phyloP scores from a whole-genome alignment of 2,888 invertebrate species.

The Phymatocera aterrima region DNA sequence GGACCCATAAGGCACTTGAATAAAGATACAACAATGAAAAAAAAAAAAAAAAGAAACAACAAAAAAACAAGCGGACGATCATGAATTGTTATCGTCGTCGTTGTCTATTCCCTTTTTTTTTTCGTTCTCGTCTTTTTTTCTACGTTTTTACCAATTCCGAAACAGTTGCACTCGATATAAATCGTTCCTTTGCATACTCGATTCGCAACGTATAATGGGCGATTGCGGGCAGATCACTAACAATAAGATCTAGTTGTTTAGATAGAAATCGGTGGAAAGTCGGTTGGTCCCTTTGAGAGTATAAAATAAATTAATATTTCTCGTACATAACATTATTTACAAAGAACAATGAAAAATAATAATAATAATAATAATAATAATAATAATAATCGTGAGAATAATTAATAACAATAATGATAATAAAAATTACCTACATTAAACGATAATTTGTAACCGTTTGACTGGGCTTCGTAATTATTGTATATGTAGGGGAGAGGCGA shows the following conservation, averaged over 20 bases:
- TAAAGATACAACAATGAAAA: slow-evolving; percentile 47
- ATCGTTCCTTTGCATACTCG: slow-evolving; percentile 38
- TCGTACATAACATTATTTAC: slow-evolving; percentile 63
- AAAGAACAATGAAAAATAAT: slow-evolving; percentile 18
- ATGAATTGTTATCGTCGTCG: slow-evolving; percentile 17
- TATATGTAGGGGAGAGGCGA: too few relatives aligned
- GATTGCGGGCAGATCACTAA: slow-evolving; percentile 72
- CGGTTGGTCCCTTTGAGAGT: slow-evolving; percentile 72
- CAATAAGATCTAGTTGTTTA: slow-evolving; percentile 63
- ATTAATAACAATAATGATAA: neutral
- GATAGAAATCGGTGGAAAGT: slow-evolving; percentile 74
- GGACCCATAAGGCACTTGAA: slow-evolving; percentile 72
- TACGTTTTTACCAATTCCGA: slow-evolving; percentile 27
- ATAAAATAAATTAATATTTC: slow-evolving; percentile 72
- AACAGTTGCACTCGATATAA: slow-evolving; percentile 43
- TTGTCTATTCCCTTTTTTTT: neutral
- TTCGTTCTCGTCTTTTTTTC: neutral
- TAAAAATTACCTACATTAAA: neutral
- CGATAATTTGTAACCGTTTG: neutral
- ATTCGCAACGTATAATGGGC: slow-evolving; percentile 54
- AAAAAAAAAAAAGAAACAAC: slow-evolving; percentile 50
- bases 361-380: neutral
- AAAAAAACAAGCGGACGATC: slow-evolving; percentile 35
- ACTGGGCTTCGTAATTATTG: slow-evolving; percentile 18
- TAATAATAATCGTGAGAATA: neutral